A percentile compares a stretch with the other conserved stretches of the same genome.
These are phyloP conservation scores for Phoenicopterus ruber DNA, from an alignment of 2,113 vertebrate genomes.

Conservation along the genomic window DNA sequence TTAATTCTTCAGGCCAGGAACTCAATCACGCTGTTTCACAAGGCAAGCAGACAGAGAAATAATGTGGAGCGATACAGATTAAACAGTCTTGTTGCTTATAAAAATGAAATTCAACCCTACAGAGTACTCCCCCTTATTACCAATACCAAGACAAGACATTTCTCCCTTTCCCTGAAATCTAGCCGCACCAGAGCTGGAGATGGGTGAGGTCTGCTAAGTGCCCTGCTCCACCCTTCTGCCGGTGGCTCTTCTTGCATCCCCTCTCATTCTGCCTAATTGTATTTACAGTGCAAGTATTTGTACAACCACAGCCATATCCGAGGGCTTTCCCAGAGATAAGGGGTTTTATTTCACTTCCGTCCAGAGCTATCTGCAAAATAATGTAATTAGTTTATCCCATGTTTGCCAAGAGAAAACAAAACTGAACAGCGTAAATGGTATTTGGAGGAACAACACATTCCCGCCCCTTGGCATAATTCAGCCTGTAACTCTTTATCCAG, in stretches of 20 bases:
- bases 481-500: neutral
- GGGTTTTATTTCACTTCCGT: neutral
- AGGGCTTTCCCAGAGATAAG: conserved; percentile 45
- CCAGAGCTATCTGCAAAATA: neutral
- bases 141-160: neutral
- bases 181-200: neutral
- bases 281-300: conserved; percentile 27
- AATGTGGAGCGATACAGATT: neutral
- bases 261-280: neutral
- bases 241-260: neutral
- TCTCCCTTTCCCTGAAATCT: neutral
- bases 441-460: neutral
- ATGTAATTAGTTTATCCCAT: neutral
- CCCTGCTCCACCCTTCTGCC: neutral
- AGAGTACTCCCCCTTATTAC: neutral
- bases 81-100: neutral
- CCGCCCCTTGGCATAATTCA: neutral
- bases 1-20: neutral
- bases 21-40: neutral
- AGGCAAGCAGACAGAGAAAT: neutral
- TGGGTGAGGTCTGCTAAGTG: neutral
- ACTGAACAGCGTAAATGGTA: neutral
- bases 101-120: neutral
- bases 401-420: conserved; percentile 41
- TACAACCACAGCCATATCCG: neutral